Evolutionary conservation across 37 sponge, comb jelly and placozoan species (phyloP).

Genomic region (Petrosia ficiformis): DNA sequence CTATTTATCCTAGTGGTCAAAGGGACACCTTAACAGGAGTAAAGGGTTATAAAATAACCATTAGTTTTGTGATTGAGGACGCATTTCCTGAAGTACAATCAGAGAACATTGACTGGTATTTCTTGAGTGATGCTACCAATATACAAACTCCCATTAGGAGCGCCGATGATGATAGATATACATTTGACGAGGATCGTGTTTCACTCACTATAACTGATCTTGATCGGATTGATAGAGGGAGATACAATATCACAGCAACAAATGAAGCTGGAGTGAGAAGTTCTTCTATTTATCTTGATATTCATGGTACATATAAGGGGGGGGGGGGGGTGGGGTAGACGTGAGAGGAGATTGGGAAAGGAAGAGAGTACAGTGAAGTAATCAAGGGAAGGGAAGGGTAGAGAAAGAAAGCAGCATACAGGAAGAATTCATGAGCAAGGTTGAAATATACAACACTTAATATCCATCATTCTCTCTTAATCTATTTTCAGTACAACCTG

Average conservation of each 20-base stretch:
- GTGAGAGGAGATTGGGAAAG: too few relatives aligned
- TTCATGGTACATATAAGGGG: background rate
- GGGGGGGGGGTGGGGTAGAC: too few relatives aligned
- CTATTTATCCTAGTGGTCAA: background rate
- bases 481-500: constrained; percentile 5
- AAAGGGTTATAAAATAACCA: background rate
- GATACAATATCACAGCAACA: background rate
- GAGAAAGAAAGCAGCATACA: too few relatives aligned
- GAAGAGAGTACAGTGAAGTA: too few relatives aligned
- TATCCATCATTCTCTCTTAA: too few relatives aligned
- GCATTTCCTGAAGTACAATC: background rate
- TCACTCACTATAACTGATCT: constrained; percentile 3
- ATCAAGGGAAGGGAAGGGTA: too few relatives aligned
- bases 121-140: background rate
- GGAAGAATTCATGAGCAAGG: too few relatives aligned
- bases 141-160: background rate
- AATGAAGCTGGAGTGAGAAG: constrained; percentile 3
- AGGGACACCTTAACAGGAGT: background rate
- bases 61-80: background rate
- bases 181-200: background rate
- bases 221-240: background rate
- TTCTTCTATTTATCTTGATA: background rate
- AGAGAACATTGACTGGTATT: constrained; percentile 1
- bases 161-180: too few relatives aligned
- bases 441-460: too few relatives aligned